These are phyloP conservation scores for Saguinus midas DNA, from an alignment of 2,113 vertebrate species.

Conservation along the genomic window DNA sequence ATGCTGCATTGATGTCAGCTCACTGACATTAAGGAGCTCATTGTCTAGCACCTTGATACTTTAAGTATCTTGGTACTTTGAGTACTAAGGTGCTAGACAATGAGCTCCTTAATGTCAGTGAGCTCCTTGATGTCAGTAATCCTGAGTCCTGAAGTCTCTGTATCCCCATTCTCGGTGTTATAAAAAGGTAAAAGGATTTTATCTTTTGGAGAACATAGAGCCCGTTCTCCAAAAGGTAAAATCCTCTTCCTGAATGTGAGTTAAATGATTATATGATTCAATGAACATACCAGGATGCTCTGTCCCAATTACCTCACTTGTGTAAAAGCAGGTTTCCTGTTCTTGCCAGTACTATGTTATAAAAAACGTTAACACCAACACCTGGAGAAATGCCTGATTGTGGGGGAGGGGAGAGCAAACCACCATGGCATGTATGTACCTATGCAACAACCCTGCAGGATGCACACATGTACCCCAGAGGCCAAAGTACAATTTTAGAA, in stretches of 20 bases:
- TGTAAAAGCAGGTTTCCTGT: not conserved
- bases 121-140: not conserved
- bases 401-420: too few species aligned
- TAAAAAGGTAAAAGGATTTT: too few species aligned
- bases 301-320: not conserved
- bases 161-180: not conserved
- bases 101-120: not conserved
- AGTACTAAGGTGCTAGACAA: not conserved
- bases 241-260: not conserved
- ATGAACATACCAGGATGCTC: not conserved
- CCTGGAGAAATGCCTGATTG: too few species aligned
- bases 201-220: too few species aligned
- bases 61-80: too few species aligned
- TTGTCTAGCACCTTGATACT: too few species aligned
- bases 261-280: slow-evolving; percentile 10
- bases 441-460: too few species aligned
- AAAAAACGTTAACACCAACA: not conserved
- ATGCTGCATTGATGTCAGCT: not conserved
- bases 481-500: too few species aligned
- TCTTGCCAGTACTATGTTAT: not conserved
- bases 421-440: too few species aligned
- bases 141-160: not conserved
- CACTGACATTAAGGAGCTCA: too few species aligned
- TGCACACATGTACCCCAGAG: too few species aligned
- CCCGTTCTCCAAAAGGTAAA: not conserved